A percentile compares a stretch with the other conserved stretches of the same genome.
Evolutionary conservation across 2,113 vertebrate species (phyloP).

Genomic region (Copsychus sechellarum): DNA sequence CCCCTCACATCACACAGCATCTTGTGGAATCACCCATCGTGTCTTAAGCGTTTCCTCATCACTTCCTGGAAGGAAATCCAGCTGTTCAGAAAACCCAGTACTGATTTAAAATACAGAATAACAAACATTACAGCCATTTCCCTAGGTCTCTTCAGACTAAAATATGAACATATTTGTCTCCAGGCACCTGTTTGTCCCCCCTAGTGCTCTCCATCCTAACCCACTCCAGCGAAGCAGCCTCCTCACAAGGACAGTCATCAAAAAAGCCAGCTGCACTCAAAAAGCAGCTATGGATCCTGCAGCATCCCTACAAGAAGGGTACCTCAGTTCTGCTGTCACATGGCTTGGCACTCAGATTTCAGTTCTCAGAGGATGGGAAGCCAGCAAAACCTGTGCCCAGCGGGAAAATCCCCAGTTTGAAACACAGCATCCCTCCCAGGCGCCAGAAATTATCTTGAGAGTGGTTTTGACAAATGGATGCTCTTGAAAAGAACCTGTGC

Average conservation of each 20-base stretch:
- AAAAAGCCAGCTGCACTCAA: background rate
- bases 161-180: background rate
- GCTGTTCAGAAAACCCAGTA: background rate
- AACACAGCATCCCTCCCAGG: accelerated
- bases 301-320: accelerated
- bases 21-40: background rate
- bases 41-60: background rate
- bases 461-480: background rate
- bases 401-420: background rate
- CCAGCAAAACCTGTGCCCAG: accelerated
- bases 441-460: background rate
- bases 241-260: background rate
- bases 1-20: accelerated
- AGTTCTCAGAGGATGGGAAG: accelerated
- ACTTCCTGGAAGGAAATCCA: background rate
- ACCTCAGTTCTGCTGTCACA: background rate
- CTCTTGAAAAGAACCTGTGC: background rate
- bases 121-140: background rate
- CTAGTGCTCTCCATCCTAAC: background rate
- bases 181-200: background rate
- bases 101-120: background rate
- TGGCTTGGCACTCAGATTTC: accelerated
- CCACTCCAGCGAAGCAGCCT: background rate
- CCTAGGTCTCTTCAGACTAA: background rate
- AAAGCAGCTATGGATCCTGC: background rate